Conservation (phyloP, 2,888 invertebrate genomes). For the Pollenia angustigena region DNA sequence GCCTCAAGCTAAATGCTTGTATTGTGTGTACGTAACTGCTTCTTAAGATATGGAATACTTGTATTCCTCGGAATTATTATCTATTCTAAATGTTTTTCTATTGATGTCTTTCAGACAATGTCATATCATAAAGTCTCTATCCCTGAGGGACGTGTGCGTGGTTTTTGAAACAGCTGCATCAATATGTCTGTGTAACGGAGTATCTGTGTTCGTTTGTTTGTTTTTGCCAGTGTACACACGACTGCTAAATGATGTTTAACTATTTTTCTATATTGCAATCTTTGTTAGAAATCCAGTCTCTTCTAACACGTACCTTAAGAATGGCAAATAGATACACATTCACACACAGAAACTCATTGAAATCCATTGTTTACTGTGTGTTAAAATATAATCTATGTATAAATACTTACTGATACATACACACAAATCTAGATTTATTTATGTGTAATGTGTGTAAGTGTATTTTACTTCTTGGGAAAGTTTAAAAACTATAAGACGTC, state of each 20-base stretch:
- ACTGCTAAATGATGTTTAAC: constrained; percentile 62
- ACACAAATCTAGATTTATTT: no score
- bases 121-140: constrained; percentile 55
- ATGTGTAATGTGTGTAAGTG: constrained; percentile 2
- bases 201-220: not conserved
- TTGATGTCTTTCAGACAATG: constrained; percentile 62
- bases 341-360: constrained; percentile 3
- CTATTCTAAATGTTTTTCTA: constrained; percentile 48
- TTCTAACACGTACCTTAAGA: constrained; percentile 15
- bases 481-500: constrained; percentile 20
- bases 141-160: constrained; percentile 42
- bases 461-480: constrained; percentile 9
- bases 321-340: constrained; percentile 19
- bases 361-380: constrained; percentile 46
- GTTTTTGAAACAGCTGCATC: constrained; percentile 36
- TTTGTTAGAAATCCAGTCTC: constrained; percentile 30
- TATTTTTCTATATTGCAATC: constrained; percentile 55
- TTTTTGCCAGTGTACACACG: constrained; percentile 46
- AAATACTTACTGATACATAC: not conserved
- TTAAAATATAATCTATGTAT: constrained; percentile 47
- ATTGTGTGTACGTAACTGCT: not conserved
- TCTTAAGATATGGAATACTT: not conserved
- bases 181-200: not conserved
- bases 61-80: constrained; percentile 42
- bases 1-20: constrained; percentile 37